phyloP scores from a whole-genome alignment of 2,888 invertebrate genomes.

The Mythimna impura region DNA sequence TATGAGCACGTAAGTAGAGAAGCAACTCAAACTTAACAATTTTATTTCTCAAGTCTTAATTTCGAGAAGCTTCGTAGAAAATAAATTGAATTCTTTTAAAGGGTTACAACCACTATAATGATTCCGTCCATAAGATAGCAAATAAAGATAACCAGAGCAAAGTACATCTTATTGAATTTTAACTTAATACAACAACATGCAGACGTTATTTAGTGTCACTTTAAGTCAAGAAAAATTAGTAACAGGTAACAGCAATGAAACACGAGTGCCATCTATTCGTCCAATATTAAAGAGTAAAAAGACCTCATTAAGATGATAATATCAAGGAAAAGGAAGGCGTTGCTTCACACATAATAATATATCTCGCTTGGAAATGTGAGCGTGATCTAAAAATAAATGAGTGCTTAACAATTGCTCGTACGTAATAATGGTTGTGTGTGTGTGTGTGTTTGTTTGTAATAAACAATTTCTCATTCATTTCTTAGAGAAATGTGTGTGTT shows the following conservation, averaged over 20 bases:
- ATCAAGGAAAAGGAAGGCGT: slow-evolving; percentile 53
- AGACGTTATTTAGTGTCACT: no score
- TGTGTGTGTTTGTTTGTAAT: background rate
- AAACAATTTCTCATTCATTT: slow-evolving; percentile 13
- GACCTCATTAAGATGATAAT: slow-evolving; percentile 17
- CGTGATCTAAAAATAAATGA: slow-evolving; percentile 1
- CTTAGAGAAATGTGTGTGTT: background rate
- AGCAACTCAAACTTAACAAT: no score
- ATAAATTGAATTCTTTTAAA: no score
- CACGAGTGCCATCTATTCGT: background rate
- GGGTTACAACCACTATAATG: no score
- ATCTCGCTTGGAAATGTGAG: slow-evolving; percentile 17
- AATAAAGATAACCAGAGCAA: slow-evolving; percentile 22
- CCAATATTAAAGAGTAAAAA: background rate
- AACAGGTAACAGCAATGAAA: slow-evolving; percentile 3
- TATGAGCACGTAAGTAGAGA: no score
- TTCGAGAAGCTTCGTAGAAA: no score
- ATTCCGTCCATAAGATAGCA: slow-evolving; percentile 11
- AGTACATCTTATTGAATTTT: slow-evolving; percentile 8
- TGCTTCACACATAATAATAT: slow-evolving; percentile 38
- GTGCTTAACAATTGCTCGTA: slow-evolving; percentile 18
- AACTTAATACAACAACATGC: no score
- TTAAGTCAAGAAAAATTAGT: background rate
- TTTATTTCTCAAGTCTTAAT: background rate
- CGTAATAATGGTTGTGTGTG: slow-evolving; percentile 4